phyloP scores from a whole-genome alignment of 2,113 vertebrate genomes.

The Phaethornis superciliosus region DNA sequence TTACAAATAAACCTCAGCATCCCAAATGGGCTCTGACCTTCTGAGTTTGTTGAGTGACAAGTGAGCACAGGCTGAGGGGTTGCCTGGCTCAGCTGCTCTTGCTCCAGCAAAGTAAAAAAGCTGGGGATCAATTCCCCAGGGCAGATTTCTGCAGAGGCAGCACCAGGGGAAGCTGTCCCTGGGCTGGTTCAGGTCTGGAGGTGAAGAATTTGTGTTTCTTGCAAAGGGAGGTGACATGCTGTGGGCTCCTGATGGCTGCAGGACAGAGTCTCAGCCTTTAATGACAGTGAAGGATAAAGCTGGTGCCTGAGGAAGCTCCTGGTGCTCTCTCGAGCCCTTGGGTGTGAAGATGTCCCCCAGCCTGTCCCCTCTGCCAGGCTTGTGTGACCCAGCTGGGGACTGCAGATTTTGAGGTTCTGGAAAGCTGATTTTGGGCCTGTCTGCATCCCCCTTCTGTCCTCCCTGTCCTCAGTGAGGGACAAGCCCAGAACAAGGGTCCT shows the following conservation, averaged over 20 bases:
- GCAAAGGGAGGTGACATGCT: neutral
- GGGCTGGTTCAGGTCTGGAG: neutral
- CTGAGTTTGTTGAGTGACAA: neutral
- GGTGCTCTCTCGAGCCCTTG: neutral
- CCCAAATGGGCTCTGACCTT: neutral
- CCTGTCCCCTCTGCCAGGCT: neutral
- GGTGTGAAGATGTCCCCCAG: neutral
- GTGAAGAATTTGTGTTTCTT: neutral
- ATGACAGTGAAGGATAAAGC: neutral
- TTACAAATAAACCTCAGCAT: slow-evolving; percentile 14
- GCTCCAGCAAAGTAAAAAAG: neutral
- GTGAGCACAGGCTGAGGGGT: neutral
- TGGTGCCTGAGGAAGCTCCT: no score
- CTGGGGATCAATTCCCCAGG: neutral
- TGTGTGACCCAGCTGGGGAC: neutral
- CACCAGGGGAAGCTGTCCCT: neutral
- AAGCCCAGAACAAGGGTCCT: neutral
- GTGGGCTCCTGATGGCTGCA: accelerated
- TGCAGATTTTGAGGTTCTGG: neutral
- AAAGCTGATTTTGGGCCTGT: neutral
- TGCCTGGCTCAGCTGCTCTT: neutral
- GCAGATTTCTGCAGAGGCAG: neutral
- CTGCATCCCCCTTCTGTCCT: neutral
- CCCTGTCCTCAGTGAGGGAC: neutral
- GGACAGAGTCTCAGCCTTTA: neutral